Evolutionary conservation across 2,113 vertebrate genomes (phyloP).

Genomic region (Ammodytes dubius): DNA sequence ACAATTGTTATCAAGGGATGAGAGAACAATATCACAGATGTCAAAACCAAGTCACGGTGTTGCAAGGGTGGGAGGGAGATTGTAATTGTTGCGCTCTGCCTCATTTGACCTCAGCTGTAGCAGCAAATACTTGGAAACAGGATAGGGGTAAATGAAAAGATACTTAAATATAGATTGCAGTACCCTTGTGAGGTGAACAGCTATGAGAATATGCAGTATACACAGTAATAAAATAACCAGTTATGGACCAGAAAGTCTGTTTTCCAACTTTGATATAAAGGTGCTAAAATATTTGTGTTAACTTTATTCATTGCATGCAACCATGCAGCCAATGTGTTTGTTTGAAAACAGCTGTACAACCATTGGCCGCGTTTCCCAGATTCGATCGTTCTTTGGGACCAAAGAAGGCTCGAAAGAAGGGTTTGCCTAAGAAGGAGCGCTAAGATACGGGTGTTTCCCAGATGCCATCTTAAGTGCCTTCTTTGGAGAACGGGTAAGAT

Average conservation of each 20-base stretch:
- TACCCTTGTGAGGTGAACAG: background rate
- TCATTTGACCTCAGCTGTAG: constrained; percentile 7
- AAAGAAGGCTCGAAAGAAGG: too few relatives aligned
- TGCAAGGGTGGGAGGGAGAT: constrained; percentile 1
- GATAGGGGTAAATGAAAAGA: background rate
- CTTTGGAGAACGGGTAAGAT: too few relatives aligned
- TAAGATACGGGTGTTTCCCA: too few relatives aligned
- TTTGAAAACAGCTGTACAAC: too few relatives aligned
- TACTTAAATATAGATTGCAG: background rate
- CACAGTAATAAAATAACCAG: background rate
- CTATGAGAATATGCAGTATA: background rate
- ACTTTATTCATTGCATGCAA: background rate
- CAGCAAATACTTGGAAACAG: constrained; percentile 18
- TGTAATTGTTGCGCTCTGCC: background rate
- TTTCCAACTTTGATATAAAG: background rate
- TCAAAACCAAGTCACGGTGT: constrained; percentile 7
- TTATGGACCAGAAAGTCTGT: background rate
- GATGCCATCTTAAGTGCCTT: too few relatives aligned
- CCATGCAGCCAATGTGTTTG: too few relatives aligned
- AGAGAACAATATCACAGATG: constrained; percentile 41
- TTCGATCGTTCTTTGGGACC: too few relatives aligned
- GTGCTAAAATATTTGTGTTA: background rate
- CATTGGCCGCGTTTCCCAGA: too few relatives aligned
- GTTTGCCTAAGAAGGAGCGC: too few relatives aligned
- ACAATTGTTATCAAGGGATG: background rate